Evolutionary conservation across 1,140 invertebrate genomes (phyloP).

Genomic region (Formica exsecta): DNA sequence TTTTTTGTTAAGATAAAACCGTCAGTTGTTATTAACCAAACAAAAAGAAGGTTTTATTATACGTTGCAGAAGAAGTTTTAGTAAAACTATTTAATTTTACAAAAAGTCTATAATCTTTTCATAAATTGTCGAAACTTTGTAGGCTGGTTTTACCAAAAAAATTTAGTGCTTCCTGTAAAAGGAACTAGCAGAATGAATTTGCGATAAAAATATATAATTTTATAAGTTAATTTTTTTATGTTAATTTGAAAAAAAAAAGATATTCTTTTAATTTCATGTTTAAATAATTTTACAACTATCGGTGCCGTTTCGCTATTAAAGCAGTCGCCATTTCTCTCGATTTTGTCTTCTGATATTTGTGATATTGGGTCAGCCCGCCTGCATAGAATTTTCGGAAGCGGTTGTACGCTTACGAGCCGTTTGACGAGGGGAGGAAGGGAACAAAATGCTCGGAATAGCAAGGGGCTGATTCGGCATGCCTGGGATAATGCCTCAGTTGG

Average conservation of each 20-base stretch:
- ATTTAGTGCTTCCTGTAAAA: neutral
- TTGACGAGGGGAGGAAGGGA: neutral
- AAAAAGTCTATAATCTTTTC: too few species aligned
- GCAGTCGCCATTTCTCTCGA: constrained; percentile 19
- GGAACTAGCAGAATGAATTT: neutral
- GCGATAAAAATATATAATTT: too few species aligned
- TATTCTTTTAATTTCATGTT: constrained; percentile 30
- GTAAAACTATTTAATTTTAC: too few species aligned
- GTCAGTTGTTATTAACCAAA: too few species aligned
- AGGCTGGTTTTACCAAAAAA: neutral
- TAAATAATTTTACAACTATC: neutral
- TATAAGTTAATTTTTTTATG: neutral
- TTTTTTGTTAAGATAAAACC: too few species aligned
- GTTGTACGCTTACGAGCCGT: neutral
- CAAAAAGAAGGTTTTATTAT: too few species aligned
- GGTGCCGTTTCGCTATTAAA: constrained; percentile 15
- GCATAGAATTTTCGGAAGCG: constrained; percentile 23
- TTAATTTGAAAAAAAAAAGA: constrained; percentile 1
- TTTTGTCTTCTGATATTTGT: constrained; percentile 37
- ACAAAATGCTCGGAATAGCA: constrained; percentile 55
- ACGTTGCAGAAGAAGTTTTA: neutral
- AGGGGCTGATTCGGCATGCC: constrained; percentile 58
- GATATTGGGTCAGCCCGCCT: constrained; percentile 37
- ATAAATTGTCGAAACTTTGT: too few species aligned
- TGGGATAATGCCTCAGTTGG: constrained; percentile 34